Base-by-base conservation (phyloP, 2,113 vertebrate species). In the Protomyctophum bolini region DNA sequence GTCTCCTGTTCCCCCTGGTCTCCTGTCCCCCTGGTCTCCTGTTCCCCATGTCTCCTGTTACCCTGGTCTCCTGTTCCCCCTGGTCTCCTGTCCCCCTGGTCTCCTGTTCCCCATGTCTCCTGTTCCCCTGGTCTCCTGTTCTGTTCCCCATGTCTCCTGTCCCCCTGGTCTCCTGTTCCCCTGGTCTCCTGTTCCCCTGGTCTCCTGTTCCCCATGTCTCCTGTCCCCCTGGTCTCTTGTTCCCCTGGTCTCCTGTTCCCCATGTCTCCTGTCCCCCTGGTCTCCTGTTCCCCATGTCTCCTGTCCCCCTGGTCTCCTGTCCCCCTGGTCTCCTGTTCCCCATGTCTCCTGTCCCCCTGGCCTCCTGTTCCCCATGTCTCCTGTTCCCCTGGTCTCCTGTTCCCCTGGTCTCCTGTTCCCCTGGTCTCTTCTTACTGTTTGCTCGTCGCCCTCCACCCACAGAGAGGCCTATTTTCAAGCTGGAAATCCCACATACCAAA, bases 401-500 rank as follows among this genome's bases (percentile, higher is more conserved):
- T 8, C 14, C 11, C 47, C 6, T 10, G 11, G 15, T 7, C 11
- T 56, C 2, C 15, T 8, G 45, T 46, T 46, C 14, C 46, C 41
- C 29, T 21, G 29, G 50, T 49, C 56, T 61, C 55, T 0, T 21
- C 21, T 58, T 6, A 21, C 74, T 75, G 78, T 78, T 73, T 80
- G 72, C 76, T 81, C 28, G 71, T 73, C 33, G 47, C 70, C 63
- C 74, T 73, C 73, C 76, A 76, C 81, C 75, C 71, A 78, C 73
- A 1, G 29, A 60, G 49, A 45, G 56, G 63, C 76, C 85, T 88
- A 81, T 86, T 88, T 86, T 87, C 49, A 89, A 89, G 76, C 81
- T 89, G 87, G 87, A 90, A 89, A 87, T 81, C 85, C 77, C 85
- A 84, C 87, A 90, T 85, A 84, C 86, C 86, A 83, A 55, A 77